Conservation (phyloP, 2,113 vertebrate genomes). For the Chinchilla lanigera region DNA sequence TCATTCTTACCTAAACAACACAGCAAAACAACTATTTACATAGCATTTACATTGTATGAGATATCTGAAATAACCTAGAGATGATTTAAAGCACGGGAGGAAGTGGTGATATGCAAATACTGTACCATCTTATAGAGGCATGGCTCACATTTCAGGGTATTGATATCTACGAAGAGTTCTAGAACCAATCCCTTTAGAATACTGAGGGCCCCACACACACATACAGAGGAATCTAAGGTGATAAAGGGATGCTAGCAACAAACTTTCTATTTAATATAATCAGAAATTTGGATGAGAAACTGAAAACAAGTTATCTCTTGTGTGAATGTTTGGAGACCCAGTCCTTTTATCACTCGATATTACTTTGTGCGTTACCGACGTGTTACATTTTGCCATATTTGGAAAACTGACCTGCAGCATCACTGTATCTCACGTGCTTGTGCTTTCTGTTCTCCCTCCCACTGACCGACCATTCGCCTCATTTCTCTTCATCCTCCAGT, state of each 20-base stretch:
- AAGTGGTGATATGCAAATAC: background rate
- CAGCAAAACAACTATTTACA: background rate
- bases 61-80: background rate
- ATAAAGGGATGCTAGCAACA: background rate
- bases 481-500: background rate
- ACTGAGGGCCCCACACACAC: background rate
- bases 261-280: background rate
- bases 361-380: background rate
- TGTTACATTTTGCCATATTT: background rate
- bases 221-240: background rate
- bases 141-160: background rate
- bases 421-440: rapidly evolving
- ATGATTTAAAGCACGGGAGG: background rate
- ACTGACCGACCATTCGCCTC: background rate
- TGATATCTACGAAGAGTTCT: background rate
- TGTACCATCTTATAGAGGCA: background rate
- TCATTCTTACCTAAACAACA: background rate
- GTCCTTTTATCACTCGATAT: background rate
- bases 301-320: background rate
- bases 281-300: background rate
- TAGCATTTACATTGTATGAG: background rate
- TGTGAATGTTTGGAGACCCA: background rate
- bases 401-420: background rate
- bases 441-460: background rate
- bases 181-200: background rate